phyloP scores from a whole-genome alignment of 1,140 invertebrate genomes.

The Philotrypesis tridentata region DNA sequence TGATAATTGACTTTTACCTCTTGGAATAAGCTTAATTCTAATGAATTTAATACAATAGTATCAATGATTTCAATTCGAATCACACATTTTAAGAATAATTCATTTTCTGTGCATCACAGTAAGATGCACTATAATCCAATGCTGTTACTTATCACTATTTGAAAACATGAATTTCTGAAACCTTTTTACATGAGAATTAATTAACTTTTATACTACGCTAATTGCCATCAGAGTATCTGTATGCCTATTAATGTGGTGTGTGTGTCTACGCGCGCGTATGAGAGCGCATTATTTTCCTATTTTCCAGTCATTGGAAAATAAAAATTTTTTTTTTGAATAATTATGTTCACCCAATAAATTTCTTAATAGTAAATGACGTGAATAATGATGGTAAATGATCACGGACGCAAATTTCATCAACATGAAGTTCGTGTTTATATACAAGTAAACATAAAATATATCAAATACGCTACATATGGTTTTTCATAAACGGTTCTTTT shows the following conservation, averaged over 20 bases:
- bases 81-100: constrained; percentile 38
- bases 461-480: background rate
- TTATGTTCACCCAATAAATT: constrained; percentile 21
- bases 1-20: background rate
- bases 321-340: constrained; percentile 28
- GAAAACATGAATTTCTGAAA: constrained; percentile 12
- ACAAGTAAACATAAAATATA: constrained; percentile 44
- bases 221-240: constrained; percentile 16
- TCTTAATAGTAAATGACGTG: constrained; percentile 11
- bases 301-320: constrained; percentile 24
- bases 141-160: constrained; percentile 1
- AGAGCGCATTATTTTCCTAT: constrained; percentile 32
- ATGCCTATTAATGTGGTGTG: constrained; percentile 18
- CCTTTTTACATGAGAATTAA: constrained; percentile 33
- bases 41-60: constrained; percentile 14
- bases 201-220: constrained; percentile 13
- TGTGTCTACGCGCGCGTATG: too few species aligned
- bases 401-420: background rate
- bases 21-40: background rate
- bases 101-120: constrained; percentile 23
- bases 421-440: constrained; percentile 38
- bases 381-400: constrained; percentile 24
- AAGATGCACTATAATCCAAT: constrained; percentile 23
- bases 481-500: constrained; percentile 23
- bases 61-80: constrained; percentile 20